These are phyloP conservation scores for Dexiosoma caninum DNA, from an alignment of 2,888 invertebrate genomes.

Conservation along the genomic window DNA sequence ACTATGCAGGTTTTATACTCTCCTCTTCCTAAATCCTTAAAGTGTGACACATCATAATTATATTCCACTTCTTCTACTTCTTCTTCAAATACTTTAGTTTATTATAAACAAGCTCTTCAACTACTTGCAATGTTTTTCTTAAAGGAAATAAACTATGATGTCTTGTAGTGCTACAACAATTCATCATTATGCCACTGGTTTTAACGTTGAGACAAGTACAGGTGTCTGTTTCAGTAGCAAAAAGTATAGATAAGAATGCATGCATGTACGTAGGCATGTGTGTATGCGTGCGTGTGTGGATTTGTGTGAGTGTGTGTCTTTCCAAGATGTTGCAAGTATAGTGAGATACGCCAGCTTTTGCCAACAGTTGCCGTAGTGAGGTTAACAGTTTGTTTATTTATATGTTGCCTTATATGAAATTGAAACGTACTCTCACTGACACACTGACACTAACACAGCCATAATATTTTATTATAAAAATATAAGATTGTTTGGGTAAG, in stretches of 20 bases:
- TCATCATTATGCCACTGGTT: constrained; percentile 59
- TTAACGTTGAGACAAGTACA: constrained; percentile 38
- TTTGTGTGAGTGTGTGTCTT: neutral
- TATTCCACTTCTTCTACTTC: constrained; percentile 25
- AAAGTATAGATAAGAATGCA: neutral
- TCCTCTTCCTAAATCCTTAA: constrained; percentile 39
- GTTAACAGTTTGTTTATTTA: constrained; percentile 48
- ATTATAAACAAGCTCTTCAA: constrained; percentile 35
- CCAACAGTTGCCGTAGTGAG: constrained; percentile 9
- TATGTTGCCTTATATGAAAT: neutral
- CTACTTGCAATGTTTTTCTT: constrained; percentile 28
- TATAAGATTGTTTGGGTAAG: neutral
- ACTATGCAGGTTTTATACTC: neutral
- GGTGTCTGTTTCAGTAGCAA: neutral
- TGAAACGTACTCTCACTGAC: neutral
- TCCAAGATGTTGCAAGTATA: neutral
- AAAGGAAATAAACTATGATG: constrained; percentile 29
- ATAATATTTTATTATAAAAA: constrained; percentile 20
- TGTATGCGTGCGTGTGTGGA: neutral
- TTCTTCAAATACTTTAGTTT: neutral
- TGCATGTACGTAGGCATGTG: neutral
- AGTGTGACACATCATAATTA: constrained; percentile 59
- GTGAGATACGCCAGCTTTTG: neutral
- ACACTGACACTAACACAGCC: neutral
- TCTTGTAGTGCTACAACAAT: constrained; percentile 46